Evolutionary conservation across 2,113 vertebrate genomes (phyloP).

Genomic region (Xyrauchen texanus): DNA sequence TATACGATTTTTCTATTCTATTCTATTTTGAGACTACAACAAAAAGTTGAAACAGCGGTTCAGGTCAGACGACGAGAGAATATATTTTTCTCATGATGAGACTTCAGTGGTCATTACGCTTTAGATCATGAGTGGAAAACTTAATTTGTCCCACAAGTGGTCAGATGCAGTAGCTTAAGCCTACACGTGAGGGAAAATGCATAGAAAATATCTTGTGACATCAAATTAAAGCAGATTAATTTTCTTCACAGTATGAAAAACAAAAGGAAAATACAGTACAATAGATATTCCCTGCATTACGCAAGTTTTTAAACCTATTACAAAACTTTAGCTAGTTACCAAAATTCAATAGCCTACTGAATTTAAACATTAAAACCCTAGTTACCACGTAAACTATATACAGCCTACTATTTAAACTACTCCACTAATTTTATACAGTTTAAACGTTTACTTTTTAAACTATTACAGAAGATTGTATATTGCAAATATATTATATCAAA

Average conservation of each 20-base stretch:
- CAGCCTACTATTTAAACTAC: no score
- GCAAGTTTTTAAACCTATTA: not conserved
- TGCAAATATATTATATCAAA: no score
- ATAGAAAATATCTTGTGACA: slow-evolving; percentile 53
- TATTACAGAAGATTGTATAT: no score
- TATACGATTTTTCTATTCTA: not conserved
- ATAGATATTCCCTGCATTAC: not conserved
- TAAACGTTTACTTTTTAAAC: no score
- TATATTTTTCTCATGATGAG: not conserved
- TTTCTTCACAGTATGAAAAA: not conserved
- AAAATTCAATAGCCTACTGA: not conserved
- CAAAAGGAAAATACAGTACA: not conserved
- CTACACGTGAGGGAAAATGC: slow-evolving; percentile 40
- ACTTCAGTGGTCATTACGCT: not conserved
- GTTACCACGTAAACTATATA: not conserved
- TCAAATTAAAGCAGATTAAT: slow-evolving; percentile 1
- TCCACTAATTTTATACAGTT: no score
- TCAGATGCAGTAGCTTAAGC: slow-evolving; percentile 53
- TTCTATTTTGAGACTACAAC: not conserved
- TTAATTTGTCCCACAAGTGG: slow-evolving; percentile 48
- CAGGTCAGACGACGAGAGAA: not conserved
- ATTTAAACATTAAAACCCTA: not conserved
- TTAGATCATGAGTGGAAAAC: slow-evolving; percentile 42
- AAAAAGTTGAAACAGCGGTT: not conserved
- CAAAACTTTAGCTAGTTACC: not conserved